Percentiles rank a stretch among this genome's conserved stretches.
Evolutionary conservation across 2,797 vertebrate species (phyloP).

Genomic region (Pipistrellus kuhlii): DNA sequence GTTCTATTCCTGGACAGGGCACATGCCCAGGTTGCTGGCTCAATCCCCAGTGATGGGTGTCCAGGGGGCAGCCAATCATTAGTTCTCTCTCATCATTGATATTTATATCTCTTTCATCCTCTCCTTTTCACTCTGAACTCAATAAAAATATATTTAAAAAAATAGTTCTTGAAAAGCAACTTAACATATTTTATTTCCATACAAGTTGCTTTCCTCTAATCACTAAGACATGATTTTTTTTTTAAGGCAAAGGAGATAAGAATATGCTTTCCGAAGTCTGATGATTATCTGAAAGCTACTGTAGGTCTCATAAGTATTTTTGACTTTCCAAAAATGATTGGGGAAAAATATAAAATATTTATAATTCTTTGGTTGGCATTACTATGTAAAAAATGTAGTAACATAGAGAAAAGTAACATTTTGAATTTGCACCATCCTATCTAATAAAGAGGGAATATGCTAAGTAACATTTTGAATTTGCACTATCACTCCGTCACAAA

Average conservation of each 20-base stretch:
- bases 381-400: not conserved
- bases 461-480: too few relatives aligned
- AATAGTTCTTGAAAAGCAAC: not conserved
- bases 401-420: not conserved
- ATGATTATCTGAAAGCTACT: not conserved
- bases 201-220: not conserved
- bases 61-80: too few relatives aligned
- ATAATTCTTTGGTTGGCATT: not conserved
- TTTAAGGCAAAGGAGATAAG: not conserved
- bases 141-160: too few relatives aligned
- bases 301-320: not conserved
- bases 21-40: too few relatives aligned
- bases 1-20: too few relatives aligned
- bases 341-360: not conserved
- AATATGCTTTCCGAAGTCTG: too few relatives aligned
- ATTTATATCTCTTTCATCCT: too few relatives aligned
- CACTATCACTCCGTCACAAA: too few relatives aligned
- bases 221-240: not conserved
- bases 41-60: too few relatives aligned
- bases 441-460: too few relatives aligned
- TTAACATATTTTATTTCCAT: not conserved
- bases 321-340: not conserved
- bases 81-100: too few relatives aligned
- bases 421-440: not conserved
- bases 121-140: too few relatives aligned